Evolutionary conservation across 30 jellyfish, hydroid and myxozoan genomes (phyloP), one percentile per base, ranked within the genome.

Genomic region (Aurelia sp.): DNA sequence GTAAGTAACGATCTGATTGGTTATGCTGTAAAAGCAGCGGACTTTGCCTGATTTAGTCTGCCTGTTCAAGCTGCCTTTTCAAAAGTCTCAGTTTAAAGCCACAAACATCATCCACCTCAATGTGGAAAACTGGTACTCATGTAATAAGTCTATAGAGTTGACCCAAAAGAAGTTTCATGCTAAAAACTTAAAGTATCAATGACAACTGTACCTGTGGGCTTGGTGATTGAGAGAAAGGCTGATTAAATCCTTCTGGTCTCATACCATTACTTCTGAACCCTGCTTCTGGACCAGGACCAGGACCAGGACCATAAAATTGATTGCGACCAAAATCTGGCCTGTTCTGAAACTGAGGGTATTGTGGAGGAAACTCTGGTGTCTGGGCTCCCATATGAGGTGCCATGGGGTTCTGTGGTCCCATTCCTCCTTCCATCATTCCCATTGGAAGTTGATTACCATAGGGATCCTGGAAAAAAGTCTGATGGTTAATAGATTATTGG

Each of bases 401-500:
- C 81, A 79, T 63, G 20, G 65, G 90, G 41, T 48, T 79, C 55
- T 79, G 90, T 41, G 66, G 90, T 16, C 75, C 21, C 73, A 82
- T 71, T 41, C 90, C 81, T 11, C 76, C 82, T 22, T 82, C 92
- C 92, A 82, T 82, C 92, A 82, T 71, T 35, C 92, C 92, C 86
- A 82, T 71, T 41, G 57, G 72, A 82, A 82, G 72, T 65, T 82
- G 92, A 71, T 64, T 64, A 1, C 86, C 79, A 68, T 57, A 82
- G 12, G 74, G 86, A 37, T 82, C 92, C 92, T 82, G 16, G 33
- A 21, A 59, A n/a, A 11, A 59, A 44, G 0, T 9, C 55, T 16
- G 1, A 37, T 6, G 13, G 55, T 44, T 44, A 44, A 16, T 44
- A 5, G 3, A 40, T 8, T 3, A 5, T 40, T 40, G 51, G 51